These are phyloP conservation scores for Nysson spinosus DNA, from an alignment of 2,888 invertebrate species.

Conservation along the genomic window DNA sequence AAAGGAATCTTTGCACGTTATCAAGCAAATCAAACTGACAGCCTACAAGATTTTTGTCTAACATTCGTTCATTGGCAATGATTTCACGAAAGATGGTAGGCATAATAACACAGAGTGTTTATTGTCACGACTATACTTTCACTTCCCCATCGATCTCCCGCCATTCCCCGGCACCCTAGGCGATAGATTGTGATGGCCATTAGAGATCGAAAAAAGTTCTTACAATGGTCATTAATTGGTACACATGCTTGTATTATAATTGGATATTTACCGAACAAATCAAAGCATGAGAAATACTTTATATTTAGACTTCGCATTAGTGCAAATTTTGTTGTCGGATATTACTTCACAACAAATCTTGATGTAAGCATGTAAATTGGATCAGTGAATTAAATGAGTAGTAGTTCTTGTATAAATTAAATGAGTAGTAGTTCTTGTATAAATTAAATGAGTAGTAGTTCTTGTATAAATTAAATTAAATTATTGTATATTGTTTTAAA, in stretches of 20 bases:
- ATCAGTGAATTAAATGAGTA: too few species aligned
- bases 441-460: too few species aligned
- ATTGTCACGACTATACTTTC: conserved; percentile 54
- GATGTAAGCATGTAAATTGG: too few species aligned
- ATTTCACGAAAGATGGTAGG: conserved; percentile 38
- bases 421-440: too few species aligned
- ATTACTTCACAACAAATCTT: too few species aligned
- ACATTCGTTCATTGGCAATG: conserved; percentile 33
- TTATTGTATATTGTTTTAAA: too few species aligned
- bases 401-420: too few species aligned
- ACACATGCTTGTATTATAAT: background rate
- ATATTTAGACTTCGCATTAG: background rate
- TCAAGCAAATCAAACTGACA: conserved; percentile 23
- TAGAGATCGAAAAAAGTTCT: conserved; percentile 18
- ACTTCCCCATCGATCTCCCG: conserved; percentile 45
- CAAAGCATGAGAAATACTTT: conserved; percentile 4
- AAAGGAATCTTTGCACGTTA: background rate
- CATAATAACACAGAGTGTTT: conserved; percentile 47
- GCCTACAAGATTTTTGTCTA: conserved; percentile 1
- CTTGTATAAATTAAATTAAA: too few species aligned
- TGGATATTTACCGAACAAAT: background rate
- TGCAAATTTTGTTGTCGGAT: too few species aligned
- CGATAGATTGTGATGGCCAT: conserved; percentile 36
- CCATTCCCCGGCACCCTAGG: conserved; percentile 35
- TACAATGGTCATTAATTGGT: conserved; percentile 11